These are phyloP conservation scores for Palythoa caribaeorum DNA, from an alignment of 92 coral and sea anemone genomes.

Conservation along the genomic window DNA sequence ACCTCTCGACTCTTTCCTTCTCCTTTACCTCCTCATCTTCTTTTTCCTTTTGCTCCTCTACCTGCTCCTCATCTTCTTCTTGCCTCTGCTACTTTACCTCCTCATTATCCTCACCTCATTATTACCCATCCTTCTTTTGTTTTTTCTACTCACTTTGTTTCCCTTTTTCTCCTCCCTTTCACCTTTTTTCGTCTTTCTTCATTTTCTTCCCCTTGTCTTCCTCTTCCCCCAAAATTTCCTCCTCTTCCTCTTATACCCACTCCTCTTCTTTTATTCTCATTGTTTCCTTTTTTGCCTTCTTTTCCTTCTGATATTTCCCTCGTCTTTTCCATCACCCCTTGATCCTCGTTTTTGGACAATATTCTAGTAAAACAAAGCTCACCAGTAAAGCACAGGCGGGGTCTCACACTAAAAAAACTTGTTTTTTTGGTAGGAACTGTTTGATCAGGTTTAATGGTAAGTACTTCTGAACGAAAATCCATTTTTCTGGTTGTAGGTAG, in stretches of 20 bases:
- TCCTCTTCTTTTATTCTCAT: neutral
- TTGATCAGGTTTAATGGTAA: neutral
- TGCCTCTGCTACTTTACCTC: too few relatives aligned
- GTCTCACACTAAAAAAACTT: neutral
- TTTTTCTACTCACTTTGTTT: too few relatives aligned
- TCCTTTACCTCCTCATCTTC: neutral
- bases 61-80: neutral
- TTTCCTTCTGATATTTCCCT: neutral
- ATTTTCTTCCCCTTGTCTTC: neutral
- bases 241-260: neutral
- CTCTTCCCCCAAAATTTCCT: neutral
- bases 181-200: neutral
- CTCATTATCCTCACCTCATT: too few relatives aligned
- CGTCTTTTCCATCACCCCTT: neutral
- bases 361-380: too few relatives aligned
- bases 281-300: neutral
- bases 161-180: neutral
- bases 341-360: neutral
- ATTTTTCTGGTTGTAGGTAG: conserved; percentile 65
- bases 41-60: neutral
- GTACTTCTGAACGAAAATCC: neutral
- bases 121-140: too few relatives aligned
- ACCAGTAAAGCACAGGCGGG: too few relatives aligned
- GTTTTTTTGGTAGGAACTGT: neutral
- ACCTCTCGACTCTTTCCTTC: neutral